These are phyloP conservation scores for Damaliscus lunatus DNA, from an alignment of 2,113 vertebrate genomes.

Conservation along the genomic window DNA sequence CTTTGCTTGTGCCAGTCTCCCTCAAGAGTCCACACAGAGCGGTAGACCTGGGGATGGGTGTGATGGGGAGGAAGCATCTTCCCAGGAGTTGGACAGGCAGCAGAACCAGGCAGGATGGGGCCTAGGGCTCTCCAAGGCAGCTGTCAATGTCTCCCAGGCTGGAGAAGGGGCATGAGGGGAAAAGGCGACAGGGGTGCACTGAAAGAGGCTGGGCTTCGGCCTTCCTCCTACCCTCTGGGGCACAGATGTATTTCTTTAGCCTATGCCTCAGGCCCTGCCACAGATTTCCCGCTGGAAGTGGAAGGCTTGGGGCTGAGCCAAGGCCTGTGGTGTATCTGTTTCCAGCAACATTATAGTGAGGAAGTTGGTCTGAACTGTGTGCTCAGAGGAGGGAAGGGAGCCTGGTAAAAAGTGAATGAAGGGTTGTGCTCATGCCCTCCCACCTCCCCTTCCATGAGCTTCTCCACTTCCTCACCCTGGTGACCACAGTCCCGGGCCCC, in stretches of 20 bases:
- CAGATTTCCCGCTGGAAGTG: background rate
- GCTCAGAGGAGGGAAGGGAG: background rate
- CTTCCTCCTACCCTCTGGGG: background rate
- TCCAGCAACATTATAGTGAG: no score
- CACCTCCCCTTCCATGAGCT: fast-evolving
- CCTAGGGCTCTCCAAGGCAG: background rate
- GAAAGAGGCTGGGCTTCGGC: background rate
- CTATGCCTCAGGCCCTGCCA: background rate
- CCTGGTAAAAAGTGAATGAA: background rate
- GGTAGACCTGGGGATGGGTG: no score
- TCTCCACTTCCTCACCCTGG: background rate
- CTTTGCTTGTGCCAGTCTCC: background rate
- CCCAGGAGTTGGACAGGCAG: background rate
- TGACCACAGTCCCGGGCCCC: fast-evolving
- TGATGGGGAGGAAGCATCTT: no score
- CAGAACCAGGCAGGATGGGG: background rate
- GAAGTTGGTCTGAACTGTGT: fast-evolving
- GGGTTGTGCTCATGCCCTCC: background rate
- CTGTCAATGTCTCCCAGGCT: no score
- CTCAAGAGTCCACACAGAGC: background rate
- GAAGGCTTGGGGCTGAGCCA: background rate
- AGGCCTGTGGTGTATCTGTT: background rate
- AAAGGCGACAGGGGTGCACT: background rate
- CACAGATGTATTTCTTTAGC: background rate
- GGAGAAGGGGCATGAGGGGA: background rate